These are phyloP conservation scores for Pogonomyrmex barbatus DNA, from an alignment of 1,140 invertebrate species.

Conservation along the genomic window DNA sequence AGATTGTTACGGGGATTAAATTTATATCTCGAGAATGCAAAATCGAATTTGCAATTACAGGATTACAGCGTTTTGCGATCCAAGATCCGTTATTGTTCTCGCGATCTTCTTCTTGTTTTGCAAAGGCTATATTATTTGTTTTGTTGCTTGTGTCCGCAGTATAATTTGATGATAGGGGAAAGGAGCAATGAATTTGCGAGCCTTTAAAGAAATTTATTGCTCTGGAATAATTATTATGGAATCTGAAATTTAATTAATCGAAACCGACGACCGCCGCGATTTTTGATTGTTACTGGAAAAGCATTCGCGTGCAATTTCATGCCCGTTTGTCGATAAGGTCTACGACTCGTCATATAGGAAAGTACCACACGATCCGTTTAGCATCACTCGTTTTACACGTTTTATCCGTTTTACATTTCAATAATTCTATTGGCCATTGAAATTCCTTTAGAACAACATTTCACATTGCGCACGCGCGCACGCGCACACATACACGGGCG, in stretches of 20 bases:
- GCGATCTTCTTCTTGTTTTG: not conserved
- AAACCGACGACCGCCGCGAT: not conserved
- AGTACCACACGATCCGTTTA: constrained; percentile 17
- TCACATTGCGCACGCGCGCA: not conserved
- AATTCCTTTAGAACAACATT: constrained; percentile 75
- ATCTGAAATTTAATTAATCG: constrained; percentile 7
- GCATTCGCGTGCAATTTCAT: not conserved
- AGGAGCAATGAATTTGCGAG: not conserved
- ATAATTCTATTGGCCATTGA: constrained; percentile 81
- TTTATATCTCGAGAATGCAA: not conserved
- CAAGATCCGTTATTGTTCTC: not conserved
- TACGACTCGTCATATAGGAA: not conserved
- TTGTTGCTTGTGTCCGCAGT: not conserved
- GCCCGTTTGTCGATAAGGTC: not conserved
- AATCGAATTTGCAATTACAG: constrained; percentile 24
- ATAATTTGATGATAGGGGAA: not conserved
- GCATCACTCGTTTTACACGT: constrained; percentile 52
- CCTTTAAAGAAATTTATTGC: not conserved
- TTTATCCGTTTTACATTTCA: constrained; percentile 63
- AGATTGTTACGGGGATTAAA: constrained; percentile 62
- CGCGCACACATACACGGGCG: not conserved
- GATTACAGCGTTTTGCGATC: not conserved
- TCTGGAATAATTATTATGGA: not conserved
- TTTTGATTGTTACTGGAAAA: not conserved
- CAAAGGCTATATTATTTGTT: not conserved